A percentile compares a stretch with the other conserved stretches of the same genome.
Conservation (phyloP, 2,888 invertebrate genomes). For the Dryobotodes eremita region DNA sequence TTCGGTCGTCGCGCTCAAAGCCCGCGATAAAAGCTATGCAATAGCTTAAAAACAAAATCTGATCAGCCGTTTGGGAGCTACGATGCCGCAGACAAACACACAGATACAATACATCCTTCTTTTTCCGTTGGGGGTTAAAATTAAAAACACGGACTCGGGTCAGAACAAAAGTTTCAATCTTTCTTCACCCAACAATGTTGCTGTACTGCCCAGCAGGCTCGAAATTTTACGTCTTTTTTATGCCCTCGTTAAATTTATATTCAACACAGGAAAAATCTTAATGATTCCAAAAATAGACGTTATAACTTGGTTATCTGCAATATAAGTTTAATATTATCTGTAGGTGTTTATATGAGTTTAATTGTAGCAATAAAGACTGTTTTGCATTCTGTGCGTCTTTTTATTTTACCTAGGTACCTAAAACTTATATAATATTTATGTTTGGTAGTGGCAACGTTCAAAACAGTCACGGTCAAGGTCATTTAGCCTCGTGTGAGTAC, state of each 20-base stretch:
- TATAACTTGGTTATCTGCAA: constrained; percentile 10
- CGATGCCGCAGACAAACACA: no score
- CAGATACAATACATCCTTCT: no score
- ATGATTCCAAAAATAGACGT: constrained; percentile 19
- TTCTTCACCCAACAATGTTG: background rate
- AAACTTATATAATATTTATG: constrained; percentile 10
- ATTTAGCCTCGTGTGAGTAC: constrained; percentile 2
- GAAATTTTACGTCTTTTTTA: constrained; percentile 26
- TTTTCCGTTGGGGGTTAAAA: no score
- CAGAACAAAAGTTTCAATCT: background rate
- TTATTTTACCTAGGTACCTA: constrained; percentile 15
- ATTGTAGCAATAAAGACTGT: constrained; percentile 6
- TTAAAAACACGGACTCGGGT: no score
- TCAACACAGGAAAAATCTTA: constrained; percentile 5
- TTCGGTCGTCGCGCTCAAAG: no score
- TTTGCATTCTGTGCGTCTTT: constrained; percentile 7
- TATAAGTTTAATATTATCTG: background rate
- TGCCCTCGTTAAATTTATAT: constrained; percentile 31
- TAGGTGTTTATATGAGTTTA: constrained; percentile 1
- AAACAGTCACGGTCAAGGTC: constrained; percentile 53
- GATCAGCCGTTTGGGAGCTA: no score
- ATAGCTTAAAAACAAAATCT: no score
- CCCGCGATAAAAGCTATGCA: no score
- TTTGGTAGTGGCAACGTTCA: background rate
- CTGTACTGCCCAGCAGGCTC: background rate